Conservation (phyloP, 2,888 invertebrate species). For the Caenorhabditis auriculariae region DNA sequence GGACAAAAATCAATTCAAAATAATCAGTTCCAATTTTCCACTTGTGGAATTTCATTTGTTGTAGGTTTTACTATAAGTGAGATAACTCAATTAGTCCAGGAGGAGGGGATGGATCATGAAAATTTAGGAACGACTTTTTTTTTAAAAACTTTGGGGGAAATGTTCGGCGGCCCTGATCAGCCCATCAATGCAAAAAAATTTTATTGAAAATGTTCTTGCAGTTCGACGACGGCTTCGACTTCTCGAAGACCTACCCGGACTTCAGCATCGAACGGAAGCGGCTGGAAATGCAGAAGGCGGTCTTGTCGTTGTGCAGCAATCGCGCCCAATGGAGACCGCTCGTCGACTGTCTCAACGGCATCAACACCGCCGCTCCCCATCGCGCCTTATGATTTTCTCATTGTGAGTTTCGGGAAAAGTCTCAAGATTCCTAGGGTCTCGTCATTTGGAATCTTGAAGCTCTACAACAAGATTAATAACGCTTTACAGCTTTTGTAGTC, state of each 20-base stretch:
- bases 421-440: no score
- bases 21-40: neutral
- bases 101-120: neutral
- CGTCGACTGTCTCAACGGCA: conserved; percentile 25
- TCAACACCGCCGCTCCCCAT: conserved; percentile 26
- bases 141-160: neutral
- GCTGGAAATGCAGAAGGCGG: conserved; percentile 46
- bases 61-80: neutral
- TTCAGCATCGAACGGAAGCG: conserved; percentile 41
- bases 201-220: conserved; percentile 10
- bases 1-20: neutral
- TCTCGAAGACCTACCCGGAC: conserved; percentile 41
- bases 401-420: no score
- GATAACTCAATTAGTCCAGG: neutral
- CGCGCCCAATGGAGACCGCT: conserved; percentile 23
- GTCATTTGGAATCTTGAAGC: no score
- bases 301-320: conserved; percentile 46
- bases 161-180: no score
- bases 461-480: no score
- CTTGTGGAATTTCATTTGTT: neutral
- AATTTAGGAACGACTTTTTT: neutral
- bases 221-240: conserved; percentile 45
- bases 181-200: neutral
- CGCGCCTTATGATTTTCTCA: conserved; percentile 25
- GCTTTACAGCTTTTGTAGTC: no score